Base-by-base conservation (phyloP, 2,888 invertebrate species). In the Scaptomyza reducta region DNA sequence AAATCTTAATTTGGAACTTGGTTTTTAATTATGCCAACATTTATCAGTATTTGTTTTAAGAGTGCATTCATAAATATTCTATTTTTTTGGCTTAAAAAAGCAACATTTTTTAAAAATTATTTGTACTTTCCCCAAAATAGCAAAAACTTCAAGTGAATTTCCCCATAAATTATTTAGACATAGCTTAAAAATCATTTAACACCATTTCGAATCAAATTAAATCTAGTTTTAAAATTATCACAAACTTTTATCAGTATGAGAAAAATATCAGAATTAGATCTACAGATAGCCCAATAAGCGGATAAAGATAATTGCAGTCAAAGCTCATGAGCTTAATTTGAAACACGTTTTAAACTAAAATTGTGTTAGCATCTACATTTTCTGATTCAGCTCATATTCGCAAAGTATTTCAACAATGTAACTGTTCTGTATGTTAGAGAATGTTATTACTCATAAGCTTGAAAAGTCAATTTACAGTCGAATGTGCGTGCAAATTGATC, bases 401-500 rank as follows among this genome's bases (percentile, higher is more conserved):
- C 9, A 10, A 35, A n/a, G 22, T 11, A 35, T 14, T 14, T 13
- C 13, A 61, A 41, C 10, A 53, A 41, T 10, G 6, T 59, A 55
- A 31, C 38, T 44, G 47, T 53, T 53, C 45, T 56, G n/a, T 45
- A 16, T 14, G 18, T 35, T 42, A 33, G 9, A 55, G 40, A 63
- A 62, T 16, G 49, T 42, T 41, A 49, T 51, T 67, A 55, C 56
- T 60, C 68, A 70, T 59, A 31, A 51, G 11, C 38, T 35, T 31
- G 6, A 54, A 5, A 38, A 40, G 25, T 57, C 42, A 60, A 61
- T 72, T 55, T 46, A 40, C n/a, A 54, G 29, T 22, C 10, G 27
- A 59, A 40, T 58, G 51, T 60, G 57, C 50, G 54, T 64, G 72
- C 46, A 60, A 63, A 72, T 68, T 68, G 63, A 61, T 63, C 76